phyloP scores from a whole-genome alignment of 1,140 invertebrate genomes.

The Phymastichus coffea region DNA sequence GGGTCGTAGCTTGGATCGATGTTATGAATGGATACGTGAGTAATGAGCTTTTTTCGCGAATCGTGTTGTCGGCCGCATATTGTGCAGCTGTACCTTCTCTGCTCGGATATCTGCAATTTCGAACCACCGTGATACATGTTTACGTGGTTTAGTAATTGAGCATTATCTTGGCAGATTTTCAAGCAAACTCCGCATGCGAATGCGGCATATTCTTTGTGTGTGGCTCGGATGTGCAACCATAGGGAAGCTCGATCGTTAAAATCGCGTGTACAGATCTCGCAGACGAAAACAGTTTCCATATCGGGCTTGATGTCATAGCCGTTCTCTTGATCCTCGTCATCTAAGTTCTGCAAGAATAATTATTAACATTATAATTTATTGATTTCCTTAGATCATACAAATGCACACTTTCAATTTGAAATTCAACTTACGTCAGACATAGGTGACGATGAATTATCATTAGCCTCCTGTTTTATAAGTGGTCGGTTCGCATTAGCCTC shows the following conservation, averaged over 20 bases:
- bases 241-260: conserved; percentile 59
- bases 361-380: neutral
- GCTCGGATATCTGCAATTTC: conserved; percentile 48
- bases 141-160: conserved; percentile 57
- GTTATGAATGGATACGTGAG: conserved; percentile 61
- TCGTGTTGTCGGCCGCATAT: conserved; percentile 64
- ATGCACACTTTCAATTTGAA: too few species aligned
- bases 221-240: conserved; percentile 60
- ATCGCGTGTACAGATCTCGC: conserved; percentile 58
- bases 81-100: conserved; percentile 55
- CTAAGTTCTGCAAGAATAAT: conserved; percentile 24
- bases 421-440: conserved; percentile 22
- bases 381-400: neutral
- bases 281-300: conserved; percentile 55
- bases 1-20: conserved; percentile 57
- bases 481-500: conserved; percentile 21
- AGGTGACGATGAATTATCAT: conserved; percentile 22
- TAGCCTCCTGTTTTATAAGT: conserved; percentile 16
- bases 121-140: conserved; percentile 55
- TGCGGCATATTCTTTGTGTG: conserved; percentile 59
- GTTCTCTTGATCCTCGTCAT: conserved; percentile 40
- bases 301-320: conserved; percentile 46
- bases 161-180: conserved; percentile 57
- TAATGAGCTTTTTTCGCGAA: conserved; percentile 60
- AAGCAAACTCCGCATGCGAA: conserved; percentile 63